Evolutionary conservation across 2,888 invertebrate genomes (phyloP).

Genomic region (Nephrotoma flavescens): DNA sequence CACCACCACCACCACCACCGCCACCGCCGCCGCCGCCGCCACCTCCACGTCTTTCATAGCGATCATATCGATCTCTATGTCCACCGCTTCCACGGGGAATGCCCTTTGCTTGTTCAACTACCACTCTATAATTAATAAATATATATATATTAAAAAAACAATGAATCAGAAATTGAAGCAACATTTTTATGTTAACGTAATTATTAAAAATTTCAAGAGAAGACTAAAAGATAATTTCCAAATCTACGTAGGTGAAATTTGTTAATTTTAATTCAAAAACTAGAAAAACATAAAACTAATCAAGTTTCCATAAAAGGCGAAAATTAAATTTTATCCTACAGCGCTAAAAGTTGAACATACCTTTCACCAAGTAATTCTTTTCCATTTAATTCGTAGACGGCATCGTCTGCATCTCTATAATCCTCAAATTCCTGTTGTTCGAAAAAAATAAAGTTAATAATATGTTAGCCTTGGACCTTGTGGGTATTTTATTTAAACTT

Average conservation of each 20-base stretch:
- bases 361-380: conserved; percentile 92
- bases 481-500: conserved; percentile 32
- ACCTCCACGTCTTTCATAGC: conserved; percentile 48
- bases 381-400: conserved; percentile 95
- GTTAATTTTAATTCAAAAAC: not conserved
- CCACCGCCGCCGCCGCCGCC: not conserved
- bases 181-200: not conserved
- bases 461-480: not conserved
- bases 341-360: conserved; percentile 35
- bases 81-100: conserved; percentile 59
- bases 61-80: conserved; percentile 56
- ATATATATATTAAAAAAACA: not conserved
- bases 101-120: conserved; percentile 76
- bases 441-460: not conserved
- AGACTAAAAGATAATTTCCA: not conserved
- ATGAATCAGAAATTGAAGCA: not conserved
- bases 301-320: not conserved
- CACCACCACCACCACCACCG: conserved; percentile 29
- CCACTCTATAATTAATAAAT: conserved; percentile 50
- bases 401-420: conserved; percentile 95
- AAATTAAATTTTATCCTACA: not conserved
- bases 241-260: not conserved
- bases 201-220: not conserved
- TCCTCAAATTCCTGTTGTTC: conserved; percentile 85
- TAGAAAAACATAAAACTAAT: not conserved